These are phyloP conservation scores for Talpa occidentalis DNA, from an alignment of 2,113 vertebrate species.

Conservation along the genomic window DNA sequence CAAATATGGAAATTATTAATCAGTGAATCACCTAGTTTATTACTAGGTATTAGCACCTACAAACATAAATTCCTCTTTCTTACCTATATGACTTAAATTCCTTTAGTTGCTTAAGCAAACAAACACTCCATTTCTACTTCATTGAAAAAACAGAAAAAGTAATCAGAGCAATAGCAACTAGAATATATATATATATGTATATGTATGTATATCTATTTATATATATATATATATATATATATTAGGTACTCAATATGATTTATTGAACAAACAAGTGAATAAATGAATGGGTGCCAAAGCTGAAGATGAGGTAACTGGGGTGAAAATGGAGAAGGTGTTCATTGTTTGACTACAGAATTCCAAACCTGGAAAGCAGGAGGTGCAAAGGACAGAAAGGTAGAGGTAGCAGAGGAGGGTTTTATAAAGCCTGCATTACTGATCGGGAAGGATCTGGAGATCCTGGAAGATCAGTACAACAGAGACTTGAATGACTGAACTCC, in stretches of 20 bases:
- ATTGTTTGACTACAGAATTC: background rate
- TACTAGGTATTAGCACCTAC: background rate
- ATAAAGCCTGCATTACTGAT: background rate
- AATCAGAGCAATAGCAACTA: slow-evolving; percentile 19
- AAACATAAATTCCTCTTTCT: slow-evolving; percentile 57
- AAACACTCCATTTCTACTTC: slow-evolving; percentile 54
- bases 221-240: no score
- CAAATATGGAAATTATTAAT: slow-evolving; percentile 72
- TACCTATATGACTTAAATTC: slow-evolving; percentile 40
- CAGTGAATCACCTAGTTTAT: slow-evolving; percentile 52
- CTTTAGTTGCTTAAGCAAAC: slow-evolving; percentile 53
- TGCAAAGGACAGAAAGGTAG: background rate
- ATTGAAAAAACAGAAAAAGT: slow-evolving; percentile 50
- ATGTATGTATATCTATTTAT: no score
- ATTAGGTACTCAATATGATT: background rate
- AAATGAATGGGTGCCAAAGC: background rate
- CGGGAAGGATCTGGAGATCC: background rate
- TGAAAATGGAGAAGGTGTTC: background rate
- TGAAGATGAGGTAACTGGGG: background rate
- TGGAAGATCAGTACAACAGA: background rate
- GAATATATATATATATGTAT: no score
- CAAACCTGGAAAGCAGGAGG: background rate
- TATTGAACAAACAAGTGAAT: background rate
- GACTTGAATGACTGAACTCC: background rate
- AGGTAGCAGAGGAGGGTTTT: no score